A percentile compares a stretch with the other conserved stretches of the same genome.
These are phyloP conservation scores for Macrosoma leucophasiata DNA, from an alignment of 2,888 invertebrate species.

Conservation along the genomic window DNA sequence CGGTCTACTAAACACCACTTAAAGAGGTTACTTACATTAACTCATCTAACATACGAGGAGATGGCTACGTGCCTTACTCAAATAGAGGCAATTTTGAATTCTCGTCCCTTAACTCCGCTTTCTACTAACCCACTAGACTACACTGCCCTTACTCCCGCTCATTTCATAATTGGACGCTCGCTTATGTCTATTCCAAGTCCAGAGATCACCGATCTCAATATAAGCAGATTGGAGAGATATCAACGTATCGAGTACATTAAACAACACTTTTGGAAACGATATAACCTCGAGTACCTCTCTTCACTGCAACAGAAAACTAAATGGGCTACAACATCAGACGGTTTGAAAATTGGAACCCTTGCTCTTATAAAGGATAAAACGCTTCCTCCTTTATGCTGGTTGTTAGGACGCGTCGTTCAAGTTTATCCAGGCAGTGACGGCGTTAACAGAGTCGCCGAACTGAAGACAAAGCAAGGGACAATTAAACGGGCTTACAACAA, in stretches of 20 bases:
- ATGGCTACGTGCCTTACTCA: conserved; percentile 17
- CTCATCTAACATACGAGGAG: conserved; percentile 23
- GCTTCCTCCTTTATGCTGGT: conserved; percentile 17
- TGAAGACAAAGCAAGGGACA: conserved; percentile 15
- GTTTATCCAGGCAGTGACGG: conserved; percentile 11
- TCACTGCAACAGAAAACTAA: conserved; percentile 13
- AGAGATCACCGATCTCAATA: conserved; percentile 5
- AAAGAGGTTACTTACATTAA: conserved; percentile 18
- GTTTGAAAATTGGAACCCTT: background rate
- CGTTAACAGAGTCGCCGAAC: conserved; percentile 9
- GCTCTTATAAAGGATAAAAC: too few species aligned
- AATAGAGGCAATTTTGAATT: too few species aligned
- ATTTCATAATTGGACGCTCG: too few species aligned
- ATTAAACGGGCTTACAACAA: too few species aligned
- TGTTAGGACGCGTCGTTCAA: conserved; percentile 10
- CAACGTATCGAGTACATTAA: conserved; percentile 3
- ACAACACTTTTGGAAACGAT: conserved; percentile 10
- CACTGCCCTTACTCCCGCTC: too few species aligned
- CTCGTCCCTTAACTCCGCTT: too few species aligned
- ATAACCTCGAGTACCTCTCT: conserved; percentile 6
- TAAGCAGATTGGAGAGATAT: conserved; percentile 3
- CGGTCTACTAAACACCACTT: conserved; percentile 16
- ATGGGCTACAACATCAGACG: conserved; percentile 2
- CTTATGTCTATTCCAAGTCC: too few species aligned
- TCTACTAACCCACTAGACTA: too few species aligned